Evolutionary conservation across 2,797 vertebrate species (phyloP), one percentile per base, ranked within the genome.

Genomic region (Fratercula arctica): DNA sequence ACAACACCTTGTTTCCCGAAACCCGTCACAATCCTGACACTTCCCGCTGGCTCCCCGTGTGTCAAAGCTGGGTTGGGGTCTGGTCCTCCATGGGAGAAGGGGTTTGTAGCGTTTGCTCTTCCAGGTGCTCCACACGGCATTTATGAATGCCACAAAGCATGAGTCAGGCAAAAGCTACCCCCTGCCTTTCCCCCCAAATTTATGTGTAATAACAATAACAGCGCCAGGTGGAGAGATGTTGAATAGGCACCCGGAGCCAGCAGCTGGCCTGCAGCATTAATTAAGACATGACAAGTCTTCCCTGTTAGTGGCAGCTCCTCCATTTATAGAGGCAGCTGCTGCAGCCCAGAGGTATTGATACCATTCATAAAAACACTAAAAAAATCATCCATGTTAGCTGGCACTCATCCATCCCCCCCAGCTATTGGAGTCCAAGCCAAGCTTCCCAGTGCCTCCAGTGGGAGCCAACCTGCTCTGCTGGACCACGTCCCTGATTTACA

Each of bases 11-110:
- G 0, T 73, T 63, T 82, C 26, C 51, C 3, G 1, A 66, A 83
- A 46, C 11, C 29, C 5, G 2, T 0, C 2, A 2, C 3, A 8
- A 66, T 48, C 45, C 24, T 75, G 54, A 43, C 8, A 18, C 3
- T 37, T 72, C 26, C 23, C 33, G 25, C 31, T 80, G 13, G 4
- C 6, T 70, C 46, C 16, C 31, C 41, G n/a, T 0, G 0, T 41
- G 24, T 48, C 50, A 81, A 72, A 66, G 39, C 26, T 50, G 46
- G 5, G 21, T 8, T 69, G 29, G 33, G n/a, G 6, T n/a, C 61
- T 81, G n/a, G 16, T 37, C 39, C 43, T 53, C 29, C n/a, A 15
- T 5, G 5, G 48, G 51, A 63, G 41, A 78, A 77, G 29, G 20
- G 5, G 13, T 72, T 48, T 57, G 48, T 26, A 85, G 39, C 0